Conservation (phyloP, 2,113 vertebrate species). For the Pitta sordida region DNA sequence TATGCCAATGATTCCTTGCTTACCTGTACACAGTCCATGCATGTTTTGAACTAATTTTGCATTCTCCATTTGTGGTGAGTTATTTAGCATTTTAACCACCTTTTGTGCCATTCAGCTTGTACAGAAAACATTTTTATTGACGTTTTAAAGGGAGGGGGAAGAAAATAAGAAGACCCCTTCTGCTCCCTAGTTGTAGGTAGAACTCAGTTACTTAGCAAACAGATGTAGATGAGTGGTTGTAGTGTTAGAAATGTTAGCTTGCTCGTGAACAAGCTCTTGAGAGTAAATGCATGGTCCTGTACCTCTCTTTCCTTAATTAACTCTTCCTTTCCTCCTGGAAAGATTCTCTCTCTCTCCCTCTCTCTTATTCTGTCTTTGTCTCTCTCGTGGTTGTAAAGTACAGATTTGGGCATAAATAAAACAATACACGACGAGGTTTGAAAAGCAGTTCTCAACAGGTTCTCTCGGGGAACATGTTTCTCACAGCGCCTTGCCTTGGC, state of each 20-base stretch:
- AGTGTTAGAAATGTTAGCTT: conserved; percentile 82
- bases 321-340: conserved; percentile 68
- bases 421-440: background rate
- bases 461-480: conserved; percentile 22
- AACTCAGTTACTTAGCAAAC: conserved; percentile 78
- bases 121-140: conserved; percentile 82
- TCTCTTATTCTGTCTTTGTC: conserved; percentile 46
- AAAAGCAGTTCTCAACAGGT: conserved; percentile 64
- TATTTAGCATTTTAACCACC: conserved; percentile 65
- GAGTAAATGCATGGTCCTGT: conserved; percentile 82
- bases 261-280: conserved; percentile 79
- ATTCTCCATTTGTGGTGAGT: conserved; percentile 73
- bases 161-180: conserved; percentile 60
- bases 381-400: conserved; percentile 72
- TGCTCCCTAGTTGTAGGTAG: conserved; percentile 80
- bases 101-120: conserved; percentile 80
- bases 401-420: conserved; percentile 65
- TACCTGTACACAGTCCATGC: conserved; percentile 73
- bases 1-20: conserved; percentile 77
- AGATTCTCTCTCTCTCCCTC: conserved; percentile 53
- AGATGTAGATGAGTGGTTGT: conserved; percentile 77
- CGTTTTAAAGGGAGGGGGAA: conserved; percentile 68
- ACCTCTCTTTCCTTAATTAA: conserved; percentile 74
- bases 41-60: conserved; percentile 76
- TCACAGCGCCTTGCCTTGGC: conserved; percentile 24